Base-by-base conservation (phyloP, 1,140 invertebrate species). In the Luehdorfia chinensis region DNA sequence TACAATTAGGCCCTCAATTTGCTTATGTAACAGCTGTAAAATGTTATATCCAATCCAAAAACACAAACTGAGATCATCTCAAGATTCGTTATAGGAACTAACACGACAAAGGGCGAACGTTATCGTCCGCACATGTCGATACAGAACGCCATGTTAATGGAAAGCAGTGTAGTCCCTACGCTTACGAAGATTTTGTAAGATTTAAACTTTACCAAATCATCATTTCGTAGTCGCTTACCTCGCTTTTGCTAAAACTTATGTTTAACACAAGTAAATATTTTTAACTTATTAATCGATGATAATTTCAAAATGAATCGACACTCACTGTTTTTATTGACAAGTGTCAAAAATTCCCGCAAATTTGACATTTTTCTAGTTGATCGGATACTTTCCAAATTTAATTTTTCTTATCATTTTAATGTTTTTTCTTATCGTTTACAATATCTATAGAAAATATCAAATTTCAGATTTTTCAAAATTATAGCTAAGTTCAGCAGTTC, bases 301-400 rank as follows among this genome's bases (percentile, higher is more conserved):
- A 47, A 66, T 59, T 61, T 55, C 48, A 53, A 59, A 59, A 59
- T 45, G 60, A 74, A 64, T 61, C 62, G 60, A 70, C n/a, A n/a
- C 56, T 72, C 59, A 66, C 57, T 84, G 77, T 84, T 80, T 77
- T 78, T 81, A 81, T 84, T 84, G 77, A 84, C 78, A 84, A 81
- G 72, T 84, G 83, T 81, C 83, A 86, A 79, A 86, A 77, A 73
- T 76, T 83, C 80, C 75, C 80, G 79, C 79, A 84, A 81, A 68
- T 76, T 75, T 80, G 77, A 80, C 77, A 74, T 59, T 71, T 73
- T 62, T 57, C 27, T 27, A 5, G 28, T 27, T 47, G 50, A 36
- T 49, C 28, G 39, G 27, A 51, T 47, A 50, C 21, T n/a, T n/a
- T n/a, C n/a, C n/a, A n/a, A n/a, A n/a, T n/a, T n/a, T n/a, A n/a